Evolutionary conservation across 2,797 vertebrate species (phyloP), one percentile per base, ranked within the genome.

Genomic region (Hylomyscus alleni): DNA sequence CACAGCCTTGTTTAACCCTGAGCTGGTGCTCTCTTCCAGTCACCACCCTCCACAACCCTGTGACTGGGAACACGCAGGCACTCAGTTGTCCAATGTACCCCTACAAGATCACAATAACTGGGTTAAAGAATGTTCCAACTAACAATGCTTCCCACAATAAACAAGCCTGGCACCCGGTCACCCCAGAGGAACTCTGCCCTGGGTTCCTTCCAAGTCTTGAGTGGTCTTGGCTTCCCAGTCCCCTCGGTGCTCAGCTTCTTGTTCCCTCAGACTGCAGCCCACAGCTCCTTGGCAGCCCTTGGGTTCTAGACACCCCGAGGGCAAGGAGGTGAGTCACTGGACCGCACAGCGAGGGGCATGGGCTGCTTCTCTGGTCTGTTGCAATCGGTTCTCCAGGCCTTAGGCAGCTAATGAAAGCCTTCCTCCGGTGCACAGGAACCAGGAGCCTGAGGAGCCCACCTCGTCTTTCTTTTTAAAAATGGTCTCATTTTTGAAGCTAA

Each of bases 361-460:
- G 72, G 95, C 87, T 96, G 92, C 93, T 47, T 37, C 85, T 81
- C 56, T 19, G 67, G 60, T 82, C 92, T 95, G 90, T 96, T 44
- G 91, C 73, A 95, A 96, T 83, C 44, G 9, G 12, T 40, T 83
- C 37, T 76, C 75, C n/a, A 85, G 84, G 80, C 94, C 89, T 29
- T 11, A 22, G 93, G 78, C 67, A 82, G 91, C 60, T 85, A 77
- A 90, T 14, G 94, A 96, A 93, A 94, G 50, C 62, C 91, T 93
- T 77, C 56, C n/a, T 89, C 73, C 83, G 24, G 6, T 31, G 50
- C 52, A 73, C 56, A 67, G 85, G 11, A 90, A 77, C 86, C 19
- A 52, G 24, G 52, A 62, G 58, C 65, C 65, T 60, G 2, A 91
- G 52, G 31, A 89, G 29, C 58, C 77, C 54, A 78, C 60, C 81